Evolutionary conservation across 2,797 vertebrate species (phyloP), one percentile per base, ranked within the genome.

Genomic region (Leptodactylus fallax): DNA sequence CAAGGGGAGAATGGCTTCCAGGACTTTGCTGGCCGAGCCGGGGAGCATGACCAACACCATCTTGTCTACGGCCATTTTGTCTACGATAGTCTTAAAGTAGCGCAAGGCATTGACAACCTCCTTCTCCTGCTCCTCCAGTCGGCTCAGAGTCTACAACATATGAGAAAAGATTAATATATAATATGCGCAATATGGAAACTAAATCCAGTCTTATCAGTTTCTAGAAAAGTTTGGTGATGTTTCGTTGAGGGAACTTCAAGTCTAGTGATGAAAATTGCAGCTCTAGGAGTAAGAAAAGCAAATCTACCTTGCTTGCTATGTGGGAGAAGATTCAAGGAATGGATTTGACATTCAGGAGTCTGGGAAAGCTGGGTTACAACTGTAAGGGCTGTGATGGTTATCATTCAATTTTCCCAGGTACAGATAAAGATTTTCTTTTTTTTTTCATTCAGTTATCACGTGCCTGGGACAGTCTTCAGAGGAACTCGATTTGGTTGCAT

Each of bases 51-150:
- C 98, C 80, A 99, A 91, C 0, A 99, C 98, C 90, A 99, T 99
- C 94, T 97, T 97, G 91, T 99, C 98, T 63, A 99, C 96, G 0
- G 96, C 97, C 98, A 99, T 99, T 93, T 99, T 99, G 94, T 99
- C 98, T 92, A 99, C 98, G 63, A 99, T 99, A 63, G 98, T 98
- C 95, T 99, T 99, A 88, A 99, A 99, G 94, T 99, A 99, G 90
- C 97, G 97, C 90, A 99, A 89, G 0, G 98, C 98, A 76, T 98
- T 99, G 90, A 99, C 98, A 0, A 99, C 98, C 25, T 99, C 98
- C 92, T 99, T 99, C 92, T 99, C 98, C 9, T 98, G 97, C 89
- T 99, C 98, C 88, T 99, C 98, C 85, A 99, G 94, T 90, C 97
- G 97, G 11, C 96, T 98, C 0, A 98, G 96, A 90, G 97, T 99